Percentiles rank a stretch among this genome's conserved stretches.
Conservation (phyloP, 2,888 invertebrate species). For the Metacarcinus magister region DNA sequence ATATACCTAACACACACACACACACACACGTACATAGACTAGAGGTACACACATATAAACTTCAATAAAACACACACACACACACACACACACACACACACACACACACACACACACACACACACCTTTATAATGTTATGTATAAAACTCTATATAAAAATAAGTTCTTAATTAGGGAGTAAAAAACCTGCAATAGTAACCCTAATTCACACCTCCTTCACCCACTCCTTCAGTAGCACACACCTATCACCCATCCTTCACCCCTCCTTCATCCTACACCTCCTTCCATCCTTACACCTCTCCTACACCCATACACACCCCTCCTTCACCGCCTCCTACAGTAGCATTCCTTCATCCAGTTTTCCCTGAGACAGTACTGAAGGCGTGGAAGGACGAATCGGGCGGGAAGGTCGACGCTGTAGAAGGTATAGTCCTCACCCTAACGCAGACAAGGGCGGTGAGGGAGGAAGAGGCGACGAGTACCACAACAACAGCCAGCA, state of each 20-base stretch:
- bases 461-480: slow-evolving; percentile 87
- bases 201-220: too few species aligned
- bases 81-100: slow-evolving; percentile 58
- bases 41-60: neutral
- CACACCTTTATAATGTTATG: neutral
- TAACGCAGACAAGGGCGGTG: slow-evolving; percentile 86
- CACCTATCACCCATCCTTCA: neutral
- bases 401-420: slow-evolving; percentile 78
- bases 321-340: neutral
- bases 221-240: too few species aligned
- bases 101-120: slow-evolving; percentile 59
- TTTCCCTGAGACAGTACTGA: slow-evolving; percentile 80
- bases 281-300: neutral
- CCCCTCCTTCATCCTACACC: neutral
- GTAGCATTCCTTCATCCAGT: slow-evolving; percentile 60
- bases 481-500: slow-evolving; percentile 87
- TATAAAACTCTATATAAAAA: too few species aligned
- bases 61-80: slow-evolving; percentile 8
- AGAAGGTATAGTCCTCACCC: slow-evolving; percentile 78
- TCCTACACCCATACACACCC: slow-evolving; percentile 12
- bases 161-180: too few species aligned
- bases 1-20: too few species aligned
- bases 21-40: neutral
- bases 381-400: slow-evolving; percentile 81
- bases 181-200: too few species aligned